Evolutionary conservation across 2,888 invertebrate genomes (phyloP).

Genomic region (Luffia ferchaultella): DNA sequence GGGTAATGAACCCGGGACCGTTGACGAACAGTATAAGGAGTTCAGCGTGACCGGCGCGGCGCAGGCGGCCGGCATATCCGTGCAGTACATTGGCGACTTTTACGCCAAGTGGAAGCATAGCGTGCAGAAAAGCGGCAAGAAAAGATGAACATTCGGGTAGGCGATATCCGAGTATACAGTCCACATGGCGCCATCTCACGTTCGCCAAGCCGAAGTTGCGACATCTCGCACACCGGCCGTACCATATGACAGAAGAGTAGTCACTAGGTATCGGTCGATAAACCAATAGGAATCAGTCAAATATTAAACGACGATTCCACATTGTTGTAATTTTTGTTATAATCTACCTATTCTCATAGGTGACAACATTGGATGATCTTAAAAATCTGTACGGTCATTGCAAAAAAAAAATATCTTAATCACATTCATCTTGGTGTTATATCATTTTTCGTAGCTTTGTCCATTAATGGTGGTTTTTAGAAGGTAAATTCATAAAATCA

Average conservation of each 20-base stretch:
- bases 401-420: background rate
- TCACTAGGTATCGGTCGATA: background rate
- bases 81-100: slow-evolving; percentile 85
- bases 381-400: background rate
- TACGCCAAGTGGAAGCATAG: slow-evolving; percentile 86
- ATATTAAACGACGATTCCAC: background rate
- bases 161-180: slow-evolving; percentile 33
- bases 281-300: background rate
- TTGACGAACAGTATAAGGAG: slow-evolving; percentile 65
- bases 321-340: background rate
- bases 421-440: background rate
- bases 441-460: background rate
- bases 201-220: slow-evolving; percentile 12
- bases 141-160: slow-evolving; percentile 41
- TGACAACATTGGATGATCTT: background rate
- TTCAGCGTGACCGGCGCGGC: slow-evolving; percentile 82
- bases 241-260: background rate
- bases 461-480: background rate
- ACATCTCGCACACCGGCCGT: background rate
- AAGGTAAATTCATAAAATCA: too few relatives aligned
- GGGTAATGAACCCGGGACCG: slow-evolving; percentile 56
- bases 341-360: background rate
- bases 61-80: slow-evolving; percentile 80
- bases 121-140: slow-evolving; percentile 52
- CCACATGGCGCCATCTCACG: slow-evolving; percentile 26